Base-by-base conservation (phyloP, 2,888 invertebrate genomes). In the Odiellus spinosus region DNA sequence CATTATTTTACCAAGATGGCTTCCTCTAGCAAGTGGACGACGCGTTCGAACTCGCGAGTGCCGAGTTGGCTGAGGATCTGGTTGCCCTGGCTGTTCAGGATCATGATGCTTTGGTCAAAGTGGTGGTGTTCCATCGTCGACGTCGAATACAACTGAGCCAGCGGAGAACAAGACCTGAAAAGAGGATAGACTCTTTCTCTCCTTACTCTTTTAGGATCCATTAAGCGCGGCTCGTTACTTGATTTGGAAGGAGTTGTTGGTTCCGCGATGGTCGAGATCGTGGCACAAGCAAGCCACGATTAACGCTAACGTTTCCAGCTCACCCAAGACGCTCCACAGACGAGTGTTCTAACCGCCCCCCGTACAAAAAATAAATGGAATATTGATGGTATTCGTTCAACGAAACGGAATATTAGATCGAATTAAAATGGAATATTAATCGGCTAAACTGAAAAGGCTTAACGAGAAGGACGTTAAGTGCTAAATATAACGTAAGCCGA, bases 121-220 rank as follows among this genome's bases (percentile, higher is more conserved):
- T 93, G 93, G 66, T 93, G 91, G 63, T 91, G 88, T 64, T 93
- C 91, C 88, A 93, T 87, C 35, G 90, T 90, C 1, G 90, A 91
- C 1, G 91, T 91, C 6, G 87, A 86, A 67, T 88, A 88, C 47
- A 88, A 68, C 67, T 85, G 86, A 17, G 88, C 88, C 59, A 88
- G 68, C 0, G 88, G 85, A 44, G 87, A 87, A 1, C 86, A 87
- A 17, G 87, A 87, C 71, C 90, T 91, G 64, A 6, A 61, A 62
- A n/a, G 14, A 26, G 32, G 14, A 40, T 43, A 34, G 15, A 35
- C 35, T 35, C 14, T 35, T 12, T 4, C 14, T 35, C 12, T 35
- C 14, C 5, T 35, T 35, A 40, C 11, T n/a, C n/a, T 40, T 47
- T 26, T 26, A 21, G 19, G 38, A 38, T 14, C 46, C 19, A 20